phyloP scores from a whole-genome alignment of 2,113 vertebrate genomes.

The Synodontis membranacea region DNA sequence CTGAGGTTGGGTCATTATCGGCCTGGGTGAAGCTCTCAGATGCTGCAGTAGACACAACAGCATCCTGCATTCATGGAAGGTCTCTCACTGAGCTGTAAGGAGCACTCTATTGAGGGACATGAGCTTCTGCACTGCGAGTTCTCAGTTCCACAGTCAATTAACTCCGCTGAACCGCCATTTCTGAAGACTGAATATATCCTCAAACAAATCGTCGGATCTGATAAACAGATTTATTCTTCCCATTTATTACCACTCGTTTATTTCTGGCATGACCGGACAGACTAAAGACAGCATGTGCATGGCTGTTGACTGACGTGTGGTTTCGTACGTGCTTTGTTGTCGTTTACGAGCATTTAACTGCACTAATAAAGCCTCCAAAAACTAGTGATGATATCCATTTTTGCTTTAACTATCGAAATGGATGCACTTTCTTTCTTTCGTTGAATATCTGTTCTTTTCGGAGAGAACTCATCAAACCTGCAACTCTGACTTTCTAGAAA shows the following conservation, averaged over 20 bases:
- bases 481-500: not conserved
- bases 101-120: not conserved
- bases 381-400: not conserved
- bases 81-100: not conserved
- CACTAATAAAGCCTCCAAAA: not conserved
- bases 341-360: not conserved
- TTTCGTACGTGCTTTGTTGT: not conserved
- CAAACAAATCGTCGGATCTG: too few species aligned
- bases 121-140: not conserved
- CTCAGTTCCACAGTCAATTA: not conserved
- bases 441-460: not conserved
- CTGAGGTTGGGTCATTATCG: not conserved
- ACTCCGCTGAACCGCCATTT: not conserved
- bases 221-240: not conserved
- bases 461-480: not conserved
- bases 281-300: not conserved
- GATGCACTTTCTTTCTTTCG: not conserved
- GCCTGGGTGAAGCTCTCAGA: not conserved
- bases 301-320: not conserved
- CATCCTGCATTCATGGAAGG: not conserved
- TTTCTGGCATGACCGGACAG: not conserved
- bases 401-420: not conserved
- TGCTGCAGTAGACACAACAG: not conserved
- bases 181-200: not conserved
- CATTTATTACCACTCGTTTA: not conserved